Evolutionary conservation across 1,140 invertebrate genomes (phyloP).

Genomic region (Nasonia vitripennis): DNA sequence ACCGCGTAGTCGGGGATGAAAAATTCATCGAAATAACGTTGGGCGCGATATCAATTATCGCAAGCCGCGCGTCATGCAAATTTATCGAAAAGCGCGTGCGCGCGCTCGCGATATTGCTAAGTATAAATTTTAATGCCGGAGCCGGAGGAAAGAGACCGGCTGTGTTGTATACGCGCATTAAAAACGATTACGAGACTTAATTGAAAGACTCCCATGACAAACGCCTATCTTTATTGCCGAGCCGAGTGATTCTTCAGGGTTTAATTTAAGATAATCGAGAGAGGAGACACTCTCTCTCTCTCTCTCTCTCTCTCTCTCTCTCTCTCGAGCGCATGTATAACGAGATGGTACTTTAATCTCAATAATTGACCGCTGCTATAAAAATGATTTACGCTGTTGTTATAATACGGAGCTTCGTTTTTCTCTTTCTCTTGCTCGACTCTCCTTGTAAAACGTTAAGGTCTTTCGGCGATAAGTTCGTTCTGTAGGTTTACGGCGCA

Average conservation of each 20-base stretch:
- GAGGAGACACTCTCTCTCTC: not conserved
- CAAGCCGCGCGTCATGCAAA: not conserved
- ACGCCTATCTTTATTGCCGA: conserved; percentile 25
- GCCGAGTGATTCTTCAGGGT: conserved; percentile 23
- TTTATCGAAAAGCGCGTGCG: not conserved
- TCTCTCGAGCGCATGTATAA: not conserved
- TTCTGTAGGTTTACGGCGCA: too few species aligned
- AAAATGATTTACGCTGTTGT: not conserved
- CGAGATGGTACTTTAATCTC: conserved; percentile 25
- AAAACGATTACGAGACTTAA: conserved; percentile 28
- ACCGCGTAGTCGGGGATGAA: too few species aligned
- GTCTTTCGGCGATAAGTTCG: not conserved
- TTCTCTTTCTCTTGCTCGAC: not conserved
- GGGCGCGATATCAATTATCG: not conserved
- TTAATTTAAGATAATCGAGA: conserved; percentile 44
- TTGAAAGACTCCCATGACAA: conserved; percentile 40
- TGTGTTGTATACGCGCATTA: not conserved
- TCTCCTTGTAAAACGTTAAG: too few species aligned
- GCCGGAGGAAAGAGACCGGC: not conserved
- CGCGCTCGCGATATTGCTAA: not conserved
- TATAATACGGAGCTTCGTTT: not conserved
- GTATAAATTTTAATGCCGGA: conserved; percentile 14
- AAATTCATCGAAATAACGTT: not conserved
- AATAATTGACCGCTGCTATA: not conserved
- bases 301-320: fast-evolving